These are phyloP conservation scores for Lobophora halterata DNA, from an alignment of 2,888 invertebrate species.

Conservation along the genomic window DNA sequence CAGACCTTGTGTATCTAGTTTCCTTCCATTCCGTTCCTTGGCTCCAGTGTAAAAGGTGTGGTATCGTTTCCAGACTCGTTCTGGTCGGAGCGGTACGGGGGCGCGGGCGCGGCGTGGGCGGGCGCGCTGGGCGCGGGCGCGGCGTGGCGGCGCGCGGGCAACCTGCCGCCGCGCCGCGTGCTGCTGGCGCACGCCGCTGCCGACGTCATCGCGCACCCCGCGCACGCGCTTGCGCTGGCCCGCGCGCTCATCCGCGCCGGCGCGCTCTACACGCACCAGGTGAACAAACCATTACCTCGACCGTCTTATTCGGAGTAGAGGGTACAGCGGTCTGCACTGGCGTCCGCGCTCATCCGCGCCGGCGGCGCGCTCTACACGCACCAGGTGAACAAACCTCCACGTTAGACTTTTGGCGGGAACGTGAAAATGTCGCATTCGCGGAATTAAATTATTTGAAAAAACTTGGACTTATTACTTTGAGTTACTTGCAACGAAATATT, in stretches of 20 bases:
- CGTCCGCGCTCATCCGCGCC: conserved; percentile 89
- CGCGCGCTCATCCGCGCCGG: conserved; percentile 90
- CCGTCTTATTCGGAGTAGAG: too few relatives aligned
- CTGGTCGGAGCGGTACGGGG: conserved; percentile 95
- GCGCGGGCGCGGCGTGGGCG: conserved; percentile 88
- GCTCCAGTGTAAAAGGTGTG: too few relatives aligned
- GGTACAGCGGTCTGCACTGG: conserved; percentile 89
- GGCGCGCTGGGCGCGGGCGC: conserved; percentile 88
- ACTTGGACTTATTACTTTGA: too few relatives aligned
- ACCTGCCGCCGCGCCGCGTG: conserved; percentile 82
- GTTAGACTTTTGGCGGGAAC: too few relatives aligned
- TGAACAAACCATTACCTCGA: too few relatives aligned
- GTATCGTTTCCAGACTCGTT: conserved; percentile 80
- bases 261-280: conserved; percentile 92
- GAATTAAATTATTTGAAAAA: neutral
- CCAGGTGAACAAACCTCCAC: conserved; percentile 4
- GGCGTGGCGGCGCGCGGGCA: conserved; percentile 88
- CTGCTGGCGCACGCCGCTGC: conserved; percentile 91
- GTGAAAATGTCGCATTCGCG: too few relatives aligned
- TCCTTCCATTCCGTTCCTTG: too few relatives aligned
- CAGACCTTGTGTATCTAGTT: too few relatives aligned
- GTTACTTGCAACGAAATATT: too few relatives aligned
- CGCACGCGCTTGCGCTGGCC: conserved; percentile 92
- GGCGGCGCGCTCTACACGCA: conserved; percentile 90
- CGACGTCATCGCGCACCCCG: conserved; percentile 92